Evolutionary conservation across 2,797 vertebrate genomes (phyloP).

Genomic region (Sebastolobus alascanus): DNA sequence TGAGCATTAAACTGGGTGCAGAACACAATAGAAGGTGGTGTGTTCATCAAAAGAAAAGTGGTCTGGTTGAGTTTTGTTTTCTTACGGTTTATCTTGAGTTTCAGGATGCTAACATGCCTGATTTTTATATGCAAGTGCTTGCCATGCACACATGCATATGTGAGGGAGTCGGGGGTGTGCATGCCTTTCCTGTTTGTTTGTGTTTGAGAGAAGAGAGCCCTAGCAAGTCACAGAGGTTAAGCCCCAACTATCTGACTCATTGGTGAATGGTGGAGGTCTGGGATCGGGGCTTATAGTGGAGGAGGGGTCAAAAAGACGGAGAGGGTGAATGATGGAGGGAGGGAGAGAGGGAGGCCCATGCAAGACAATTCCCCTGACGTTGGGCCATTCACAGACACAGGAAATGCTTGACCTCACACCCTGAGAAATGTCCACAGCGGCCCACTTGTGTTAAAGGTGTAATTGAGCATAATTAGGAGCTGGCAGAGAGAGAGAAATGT

Average conservation of each 20-base stretch:
- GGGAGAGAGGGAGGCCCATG: slow-evolving; percentile 65
- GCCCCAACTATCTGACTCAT: slow-evolving; percentile 67
- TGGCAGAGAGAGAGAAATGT: slow-evolving; percentile 78
- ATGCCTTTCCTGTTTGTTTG: slow-evolving; percentile 72
- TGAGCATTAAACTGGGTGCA: slow-evolving; percentile 1
- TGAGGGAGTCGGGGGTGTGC: slow-evolving; percentile 21
- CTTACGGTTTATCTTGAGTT: neutral
- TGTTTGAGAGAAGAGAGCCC: slow-evolving; percentile 59
- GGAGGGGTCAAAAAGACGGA: slow-evolving; percentile 67
- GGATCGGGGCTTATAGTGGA: slow-evolving; percentile 65
- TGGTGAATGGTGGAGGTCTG: slow-evolving; percentile 74
- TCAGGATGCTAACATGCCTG: neutral
- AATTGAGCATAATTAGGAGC: slow-evolving; percentile 85
- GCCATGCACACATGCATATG: slow-evolving; percentile 9
- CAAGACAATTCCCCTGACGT: slow-evolving; percentile 80
- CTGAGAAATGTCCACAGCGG: slow-evolving; percentile 83
- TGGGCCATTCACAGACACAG: slow-evolving; percentile 83
- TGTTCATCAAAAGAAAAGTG: neutral
- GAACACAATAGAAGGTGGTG: neutral
- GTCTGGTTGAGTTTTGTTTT: neutral
- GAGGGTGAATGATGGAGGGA: slow-evolving; percentile 73
- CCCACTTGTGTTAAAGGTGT: slow-evolving; percentile 85
- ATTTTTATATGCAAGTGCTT: slow-evolving; percentile 5
- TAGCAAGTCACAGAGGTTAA: slow-evolving; percentile 73
- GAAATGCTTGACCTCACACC: slow-evolving; percentile 87